Conservation (phyloP, 2,113 vertebrate species). For the Glaucidium brasilianum region DNA sequence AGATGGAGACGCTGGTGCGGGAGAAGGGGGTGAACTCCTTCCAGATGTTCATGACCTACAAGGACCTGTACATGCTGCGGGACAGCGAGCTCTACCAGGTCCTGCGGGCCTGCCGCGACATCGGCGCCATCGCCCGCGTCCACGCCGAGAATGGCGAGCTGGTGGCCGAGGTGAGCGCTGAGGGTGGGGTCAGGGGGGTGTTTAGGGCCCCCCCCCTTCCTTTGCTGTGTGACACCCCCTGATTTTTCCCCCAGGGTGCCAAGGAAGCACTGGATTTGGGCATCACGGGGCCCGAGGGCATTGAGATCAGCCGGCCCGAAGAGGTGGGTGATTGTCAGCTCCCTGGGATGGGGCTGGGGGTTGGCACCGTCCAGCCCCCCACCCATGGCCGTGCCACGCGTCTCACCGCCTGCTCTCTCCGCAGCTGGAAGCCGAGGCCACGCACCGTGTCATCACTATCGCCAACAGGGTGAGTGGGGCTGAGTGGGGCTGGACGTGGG, state of each 20-base stretch:
- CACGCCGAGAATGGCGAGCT: conserved; percentile 97
- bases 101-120: conserved; percentile 88
- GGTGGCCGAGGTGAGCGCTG: conserved; percentile 86
- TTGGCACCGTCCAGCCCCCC: too few relatives aligned
- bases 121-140: conserved; percentile 90
- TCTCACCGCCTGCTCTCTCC: background rate
- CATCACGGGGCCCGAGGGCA: conserved; percentile 94
- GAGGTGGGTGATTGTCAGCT: conserved; percentile 76
- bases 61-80: conserved; percentile 94
- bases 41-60: conserved; percentile 98
- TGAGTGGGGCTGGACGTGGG: background rate
- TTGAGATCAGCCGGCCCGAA: conserved; percentile 95
- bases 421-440: conserved; percentile 93
- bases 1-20: conserved; percentile 93
- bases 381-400: too few relatives aligned
- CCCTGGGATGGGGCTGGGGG: rapidly evolving
- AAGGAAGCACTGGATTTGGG: conserved; percentile 92
- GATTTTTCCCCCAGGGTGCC: conserved; percentile 78
- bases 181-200: rapidly evolving
- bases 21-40: conserved; percentile 97
- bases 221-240: too few relatives aligned
- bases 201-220: too few relatives aligned
- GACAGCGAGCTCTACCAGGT: conserved; percentile 95
- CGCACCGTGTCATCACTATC: conserved; percentile 92
- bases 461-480: conserved; percentile 87